Evolutionary conservation across 2,113 vertebrate species (phyloP), one percentile per base, ranked within the genome.

Genomic region (Aleadryas rufinucha): DNA sequence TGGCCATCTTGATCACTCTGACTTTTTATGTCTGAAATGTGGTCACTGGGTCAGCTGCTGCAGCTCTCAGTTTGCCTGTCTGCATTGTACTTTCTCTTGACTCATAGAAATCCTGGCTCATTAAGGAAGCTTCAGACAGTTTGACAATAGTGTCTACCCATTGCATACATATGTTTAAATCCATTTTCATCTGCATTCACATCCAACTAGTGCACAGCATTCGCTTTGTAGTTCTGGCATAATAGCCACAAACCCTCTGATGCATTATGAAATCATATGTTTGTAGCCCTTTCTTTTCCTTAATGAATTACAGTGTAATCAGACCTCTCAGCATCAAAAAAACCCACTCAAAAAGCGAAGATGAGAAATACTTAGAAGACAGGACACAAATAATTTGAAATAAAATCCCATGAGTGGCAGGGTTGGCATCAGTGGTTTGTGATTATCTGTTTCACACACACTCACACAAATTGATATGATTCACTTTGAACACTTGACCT

Each of bases 41-140:
- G 92, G 95, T 97, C 93, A 84, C 72, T 89, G 87, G 93, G 94
- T 96, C 90, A 96, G 90, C 90, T 97, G 91, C 96, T 94, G 90
- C 81, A 97, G 70, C 87, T 93, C 86, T 95, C 85, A 87, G 79
- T 94, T 95, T 96, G 87, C 69, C 90, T 45, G 20, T 95, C 89
- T 89, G 85, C 88, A 81, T 90, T 89, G 61, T 71, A 94, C 95
- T 97, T 97, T 98, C 96, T 97, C 95, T 97, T 98, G 90, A 97
- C 97, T 98, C 96, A 96, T 95, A 96, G 95, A 97, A 97, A 90
- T 96, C 91, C 93, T 96, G 86, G 56, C 80, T 95, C 86, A 60
- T 81, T 87, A 93, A 86, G 56, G 52, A 96, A 90, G 84, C 83
- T 93, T 90, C 89, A 93, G 77, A 94, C 56, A 53, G 94, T 83